phyloP scores from a whole-genome alignment of 1,140 invertebrate species.

The Alviniconcha marisindica region DNA sequence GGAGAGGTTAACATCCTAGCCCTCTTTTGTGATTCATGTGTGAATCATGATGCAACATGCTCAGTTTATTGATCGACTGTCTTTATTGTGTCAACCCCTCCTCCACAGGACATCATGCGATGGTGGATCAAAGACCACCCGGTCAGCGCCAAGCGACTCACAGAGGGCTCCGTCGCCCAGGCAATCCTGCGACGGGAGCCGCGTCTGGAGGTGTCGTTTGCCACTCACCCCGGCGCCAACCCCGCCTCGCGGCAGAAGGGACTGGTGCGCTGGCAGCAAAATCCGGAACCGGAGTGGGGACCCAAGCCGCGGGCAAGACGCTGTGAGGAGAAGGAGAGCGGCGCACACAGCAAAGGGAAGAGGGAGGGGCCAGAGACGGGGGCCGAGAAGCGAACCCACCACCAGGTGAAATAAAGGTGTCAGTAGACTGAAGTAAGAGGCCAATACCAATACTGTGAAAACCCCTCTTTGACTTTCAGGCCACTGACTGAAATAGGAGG shows the following conservation, averaged over 20 bases:
- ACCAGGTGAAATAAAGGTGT: too few relatives aligned
- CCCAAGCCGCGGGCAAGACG: constrained; percentile 83
- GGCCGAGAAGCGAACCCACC: background rate
- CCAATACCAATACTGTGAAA: too few relatives aligned
- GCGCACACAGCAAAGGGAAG: constrained; percentile 52
- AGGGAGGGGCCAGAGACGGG: constrained; percentile 47
- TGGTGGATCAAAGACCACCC: constrained; percentile 86
- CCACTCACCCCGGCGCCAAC: constrained; percentile 85
- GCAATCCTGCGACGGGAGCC: constrained; percentile 63
- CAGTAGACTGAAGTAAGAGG: too few relatives aligned
- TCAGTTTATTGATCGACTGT: too few relatives aligned
- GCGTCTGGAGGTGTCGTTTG: constrained; percentile 80
- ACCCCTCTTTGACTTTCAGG: too few relatives aligned
- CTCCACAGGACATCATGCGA: constrained; percentile 84
- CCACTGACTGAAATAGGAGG: too few relatives aligned
- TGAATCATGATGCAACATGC: too few relatives aligned
- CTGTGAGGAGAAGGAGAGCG: constrained; percentile 48
- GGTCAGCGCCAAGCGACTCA: constrained; percentile 62
- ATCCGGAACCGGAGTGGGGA: constrained; percentile 92
- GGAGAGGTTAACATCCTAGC: too few relatives aligned
- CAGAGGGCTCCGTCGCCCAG: constrained; percentile 58
- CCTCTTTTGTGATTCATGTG: too few relatives aligned
- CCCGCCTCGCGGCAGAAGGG: constrained; percentile 86
- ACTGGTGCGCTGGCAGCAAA: constrained; percentile 89
- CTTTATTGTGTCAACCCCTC: too few relatives aligned